Base-by-base conservation (phyloP, 2,797 vertebrate genomes). In the Helostoma temminkii region DNA sequence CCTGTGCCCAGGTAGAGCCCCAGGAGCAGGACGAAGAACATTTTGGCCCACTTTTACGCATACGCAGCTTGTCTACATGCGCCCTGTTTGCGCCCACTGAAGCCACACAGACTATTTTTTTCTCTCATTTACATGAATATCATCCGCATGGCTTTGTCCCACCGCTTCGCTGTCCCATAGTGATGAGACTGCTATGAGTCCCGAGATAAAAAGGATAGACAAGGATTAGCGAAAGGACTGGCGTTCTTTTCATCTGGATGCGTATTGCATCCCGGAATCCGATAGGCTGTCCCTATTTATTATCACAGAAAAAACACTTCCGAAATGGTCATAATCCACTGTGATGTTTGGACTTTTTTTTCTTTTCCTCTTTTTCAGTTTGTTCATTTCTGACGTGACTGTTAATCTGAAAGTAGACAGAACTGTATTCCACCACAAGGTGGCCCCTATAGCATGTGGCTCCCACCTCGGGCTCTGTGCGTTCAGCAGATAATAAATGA, bases 191-290 rank as follows among this genome's bases (percentile, higher is more conserved):
- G 92, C 90, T 85, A 89, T 85, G 92, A 93, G 93, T 94, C 93
- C 93, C 85, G 91, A 93, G 96, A 98, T 98, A 97, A 98, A 96
- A 96, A 94, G 90, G 95, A 96, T 96, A 94, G 95, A 91, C 91
- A 83, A 91, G 97, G 98, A 98, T 99, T 98, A 96, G 90, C 71
- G 93, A 92, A 92, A 92, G 93, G 91, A 94, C 94, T 95, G 93
- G 89, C 92, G 93, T 93, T 95, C 91, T 94, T 93, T 95, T 96
- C 94, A 95, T 95, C 94, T 94, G 93, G 93, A 94, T 89, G 95
- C 95, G 94, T 95, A 95, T 92, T 95, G 93, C 93, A 94, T 96
- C 93, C 95, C 90, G 84, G 90, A 95, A 94, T 93, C 64, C 41
- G 84, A 89, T 91, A 89, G 92, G 85, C 92, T 94, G 78, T 89